Evolutionary conservation across 2,797 vertebrate species (phyloP).

Genomic region (Epinephelus awoara): DNA sequence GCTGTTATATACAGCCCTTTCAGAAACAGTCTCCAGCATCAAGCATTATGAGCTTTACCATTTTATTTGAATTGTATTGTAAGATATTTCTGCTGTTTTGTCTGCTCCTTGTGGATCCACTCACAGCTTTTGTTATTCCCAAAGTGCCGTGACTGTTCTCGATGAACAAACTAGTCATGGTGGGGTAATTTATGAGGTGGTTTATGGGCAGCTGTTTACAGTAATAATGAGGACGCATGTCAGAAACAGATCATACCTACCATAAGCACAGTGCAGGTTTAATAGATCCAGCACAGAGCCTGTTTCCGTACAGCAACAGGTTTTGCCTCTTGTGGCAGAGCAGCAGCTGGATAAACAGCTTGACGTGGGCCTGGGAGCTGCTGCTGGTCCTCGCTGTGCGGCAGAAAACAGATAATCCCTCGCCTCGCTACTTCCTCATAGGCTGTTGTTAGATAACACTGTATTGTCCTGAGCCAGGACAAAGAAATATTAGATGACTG

Average conservation of each 20-base stretch:
- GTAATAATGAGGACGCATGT: neutral
- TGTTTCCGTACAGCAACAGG: conserved; percentile 34
- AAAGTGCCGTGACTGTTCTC: neutral
- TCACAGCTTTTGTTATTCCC: neutral
- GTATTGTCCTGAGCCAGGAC: neutral
- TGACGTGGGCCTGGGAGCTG: conserved; percentile 20
- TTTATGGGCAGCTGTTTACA: conserved; percentile 11
- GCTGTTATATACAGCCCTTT: too few relatives aligned
- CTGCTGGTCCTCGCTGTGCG: conserved; percentile 10
- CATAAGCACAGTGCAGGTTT: neutral
- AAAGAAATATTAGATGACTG: neutral
- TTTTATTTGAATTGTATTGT: neutral
- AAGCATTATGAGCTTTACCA: neutral
- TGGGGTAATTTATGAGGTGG: neutral
- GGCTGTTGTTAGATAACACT: conserved; percentile 14
- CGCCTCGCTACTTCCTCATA: neutral
- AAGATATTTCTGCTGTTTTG: neutral
- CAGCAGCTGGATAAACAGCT: conserved; percentile 59
- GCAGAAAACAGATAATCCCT: conserved; percentile 29
- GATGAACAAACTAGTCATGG: neutral
- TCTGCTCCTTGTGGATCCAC: neutral
- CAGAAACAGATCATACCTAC: neutral
- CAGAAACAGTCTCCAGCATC: neutral
- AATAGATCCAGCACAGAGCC: conserved; percentile 25
- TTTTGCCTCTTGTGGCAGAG: conserved; percentile 9